These are phyloP conservation scores for Leptosomus discolor DNA, from an alignment of 2,113 vertebrate genomes.

Conservation along the genomic window DNA sequence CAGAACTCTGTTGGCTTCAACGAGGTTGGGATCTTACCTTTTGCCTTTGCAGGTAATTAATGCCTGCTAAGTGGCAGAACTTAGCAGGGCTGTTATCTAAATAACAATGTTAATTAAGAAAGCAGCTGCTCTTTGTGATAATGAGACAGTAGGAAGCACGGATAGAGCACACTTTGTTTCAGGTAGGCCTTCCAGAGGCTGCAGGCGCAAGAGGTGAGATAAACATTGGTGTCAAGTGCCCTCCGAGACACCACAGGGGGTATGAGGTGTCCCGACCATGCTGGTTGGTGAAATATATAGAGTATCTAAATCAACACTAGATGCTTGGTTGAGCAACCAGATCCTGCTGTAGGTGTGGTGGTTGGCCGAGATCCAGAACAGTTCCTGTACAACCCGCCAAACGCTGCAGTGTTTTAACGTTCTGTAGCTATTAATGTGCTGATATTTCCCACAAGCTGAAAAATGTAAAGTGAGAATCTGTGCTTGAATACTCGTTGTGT, in stretches of 20 bases:
- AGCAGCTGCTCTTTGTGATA: neutral
- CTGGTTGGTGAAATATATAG: neutral
- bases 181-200: neutral
- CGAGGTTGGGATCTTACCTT: neutral
- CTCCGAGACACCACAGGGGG: neutral
- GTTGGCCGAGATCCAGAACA: neutral
- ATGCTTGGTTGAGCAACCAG: neutral
- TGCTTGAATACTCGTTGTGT: neutral
- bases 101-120: neutral
- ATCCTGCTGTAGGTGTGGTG: neutral
- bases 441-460: neutral
- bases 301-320: fast-evolving
- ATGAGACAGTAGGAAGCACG: neutral
- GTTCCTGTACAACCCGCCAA: neutral
- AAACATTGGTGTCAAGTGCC: neutral
- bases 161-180: neutral
- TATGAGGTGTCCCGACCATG: neutral
- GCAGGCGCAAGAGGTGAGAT: neutral
- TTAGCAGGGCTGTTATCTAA: neutral
- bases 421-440: neutral
- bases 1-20: neutral
- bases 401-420: neutral
- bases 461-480: neutral
- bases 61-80: neutral
- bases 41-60: neutral